phyloP scores from a whole-genome alignment of 2,113 vertebrate species.

The Mormyrus iriodes region DNA sequence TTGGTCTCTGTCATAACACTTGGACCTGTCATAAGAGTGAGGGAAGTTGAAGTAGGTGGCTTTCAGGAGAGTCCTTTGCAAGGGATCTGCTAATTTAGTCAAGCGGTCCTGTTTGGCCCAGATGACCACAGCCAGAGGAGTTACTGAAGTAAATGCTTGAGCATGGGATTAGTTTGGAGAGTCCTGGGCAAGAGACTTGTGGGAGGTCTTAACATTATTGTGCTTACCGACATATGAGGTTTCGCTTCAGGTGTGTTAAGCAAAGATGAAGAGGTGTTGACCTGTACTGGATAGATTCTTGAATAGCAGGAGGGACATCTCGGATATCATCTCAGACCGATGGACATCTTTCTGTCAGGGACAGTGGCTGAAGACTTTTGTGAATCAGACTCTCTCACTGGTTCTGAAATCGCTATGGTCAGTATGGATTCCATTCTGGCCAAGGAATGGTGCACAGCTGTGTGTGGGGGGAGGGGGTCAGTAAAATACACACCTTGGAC shows the following conservation, averaged over 20 bases:
- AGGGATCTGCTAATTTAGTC: not conserved
- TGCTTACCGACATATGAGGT: not conserved
- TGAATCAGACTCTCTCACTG: not conserved
- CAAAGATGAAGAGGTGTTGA: not conserved
- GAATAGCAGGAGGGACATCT: not conserved
- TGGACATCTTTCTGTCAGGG: not conserved
- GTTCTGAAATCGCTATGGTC: not conserved
- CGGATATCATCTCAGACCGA: not conserved
- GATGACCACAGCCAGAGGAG: not conserved
- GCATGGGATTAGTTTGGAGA: not conserved
- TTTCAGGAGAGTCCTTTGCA: not conserved
- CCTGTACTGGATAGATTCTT: not conserved
- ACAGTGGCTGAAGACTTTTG: not conserved
- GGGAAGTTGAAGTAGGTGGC: not conserved
- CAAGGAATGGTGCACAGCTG: not conserved
- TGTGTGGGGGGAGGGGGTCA: not conserved
- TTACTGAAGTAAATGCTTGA: no score
- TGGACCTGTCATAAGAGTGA: not conserved
- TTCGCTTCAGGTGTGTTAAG: not conserved
- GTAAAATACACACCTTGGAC: no score
- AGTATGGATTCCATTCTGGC: not conserved
- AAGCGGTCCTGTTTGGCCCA: not conserved
- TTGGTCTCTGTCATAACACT: not conserved
- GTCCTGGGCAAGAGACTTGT: not conserved
- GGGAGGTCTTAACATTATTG: not conserved